Percentiles rank a stretch among this genome's conserved stretches.
These are phyloP conservation scores for Apamea epomidion DNA, from an alignment of 2,888 invertebrate species.

Conservation along the genomic window DNA sequence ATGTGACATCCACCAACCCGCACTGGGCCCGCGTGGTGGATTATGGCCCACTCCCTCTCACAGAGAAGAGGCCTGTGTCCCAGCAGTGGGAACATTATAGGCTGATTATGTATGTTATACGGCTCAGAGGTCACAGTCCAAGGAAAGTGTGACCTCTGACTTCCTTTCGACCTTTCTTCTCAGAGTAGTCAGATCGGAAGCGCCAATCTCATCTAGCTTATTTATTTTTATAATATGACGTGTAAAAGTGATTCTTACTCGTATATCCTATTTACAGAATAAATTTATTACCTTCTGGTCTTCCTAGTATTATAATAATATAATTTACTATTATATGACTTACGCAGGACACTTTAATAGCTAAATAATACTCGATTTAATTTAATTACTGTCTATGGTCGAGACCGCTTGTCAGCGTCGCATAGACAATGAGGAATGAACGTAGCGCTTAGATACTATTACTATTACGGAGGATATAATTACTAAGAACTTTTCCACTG, in stretches of 20 bases:
- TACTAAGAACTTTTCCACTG: slow-evolving; percentile 24
- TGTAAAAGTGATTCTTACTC: neutral
- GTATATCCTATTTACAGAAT: neutral
- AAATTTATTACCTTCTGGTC: neutral
- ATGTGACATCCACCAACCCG: too few species aligned
- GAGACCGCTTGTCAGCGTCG: slow-evolving; percentile 8
- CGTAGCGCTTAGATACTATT: slow-evolving; percentile 3
- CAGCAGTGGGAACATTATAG: too few species aligned
- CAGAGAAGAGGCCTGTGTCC: too few species aligned
- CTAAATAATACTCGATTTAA: slow-evolving; percentile 29
- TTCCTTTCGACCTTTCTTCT: neutral
- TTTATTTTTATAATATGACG: neutral
- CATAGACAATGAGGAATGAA: slow-evolving; percentile 35
- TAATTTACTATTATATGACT: slow-evolving; percentile 10
- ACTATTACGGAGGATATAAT: slow-evolving; percentile 7
- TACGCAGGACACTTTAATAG: slow-evolving; percentile 15
- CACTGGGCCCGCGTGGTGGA: too few species aligned
- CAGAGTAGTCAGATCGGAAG: neutral
- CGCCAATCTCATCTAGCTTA: neutral
- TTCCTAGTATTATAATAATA: slow-evolving; percentile 13
- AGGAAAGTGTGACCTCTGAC: neutral
- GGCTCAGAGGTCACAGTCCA: too few species aligned
- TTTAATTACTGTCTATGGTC: slow-evolving; percentile 44
- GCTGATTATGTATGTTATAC: too few species aligned
- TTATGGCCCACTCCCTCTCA: too few species aligned